A percentile compares a stretch with the other conserved stretches of the same genome.
Conservation (phyloP, 2,113 vertebrate species). For the Lonchura striata region DNA sequence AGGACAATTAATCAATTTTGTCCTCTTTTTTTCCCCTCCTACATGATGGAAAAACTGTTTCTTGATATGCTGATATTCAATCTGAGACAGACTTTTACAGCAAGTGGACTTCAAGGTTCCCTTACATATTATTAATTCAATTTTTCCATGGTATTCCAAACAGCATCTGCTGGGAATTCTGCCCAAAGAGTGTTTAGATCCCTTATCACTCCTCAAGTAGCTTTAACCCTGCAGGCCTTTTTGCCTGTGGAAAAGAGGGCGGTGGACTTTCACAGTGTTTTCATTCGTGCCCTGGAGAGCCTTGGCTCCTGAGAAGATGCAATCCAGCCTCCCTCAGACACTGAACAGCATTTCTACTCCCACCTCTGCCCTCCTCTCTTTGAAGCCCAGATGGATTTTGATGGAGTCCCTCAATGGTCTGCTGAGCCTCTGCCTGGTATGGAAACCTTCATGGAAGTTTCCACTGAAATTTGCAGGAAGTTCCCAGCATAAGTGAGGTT, state of each 20-base stretch:
- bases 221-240: neutral
- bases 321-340: neutral
- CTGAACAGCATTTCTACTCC: neutral
- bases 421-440: neutral
- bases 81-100: neutral
- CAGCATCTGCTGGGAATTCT: neutral
- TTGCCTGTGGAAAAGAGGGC: neutral
- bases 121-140: neutral
- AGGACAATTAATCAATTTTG: neutral
- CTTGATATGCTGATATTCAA: neutral
- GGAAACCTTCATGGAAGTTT: neutral
- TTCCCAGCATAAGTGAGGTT: neutral
- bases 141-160: neutral
- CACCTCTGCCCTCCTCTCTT: neutral
- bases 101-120: neutral
- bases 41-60: neutral
- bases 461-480: neutral
- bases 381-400: neutral
- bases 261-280: neutral
- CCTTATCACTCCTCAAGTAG: neutral
- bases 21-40: neutral
- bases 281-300: neutral
- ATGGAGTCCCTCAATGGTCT: neutral
- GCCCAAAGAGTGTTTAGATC: neutral
- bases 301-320: neutral